These are phyloP conservation scores for Tiliacea aurago DNA, from an alignment of 2,888 invertebrate species.

Conservation along the genomic window DNA sequence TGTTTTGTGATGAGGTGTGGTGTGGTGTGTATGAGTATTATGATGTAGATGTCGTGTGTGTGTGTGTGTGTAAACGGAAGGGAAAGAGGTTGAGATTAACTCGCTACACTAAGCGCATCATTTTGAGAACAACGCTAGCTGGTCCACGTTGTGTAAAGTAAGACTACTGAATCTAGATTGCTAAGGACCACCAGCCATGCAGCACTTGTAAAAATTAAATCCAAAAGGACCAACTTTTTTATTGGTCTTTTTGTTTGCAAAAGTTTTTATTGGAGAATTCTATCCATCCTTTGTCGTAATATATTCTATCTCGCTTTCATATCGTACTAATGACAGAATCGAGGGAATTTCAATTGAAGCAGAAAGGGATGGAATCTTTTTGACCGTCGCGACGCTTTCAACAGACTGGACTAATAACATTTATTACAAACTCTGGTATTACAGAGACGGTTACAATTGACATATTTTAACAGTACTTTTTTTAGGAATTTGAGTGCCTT, in stretches of 20 bases:
- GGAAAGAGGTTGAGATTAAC: no score
- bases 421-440: constrained; percentile 39
- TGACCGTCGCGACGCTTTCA: constrained; percentile 37
- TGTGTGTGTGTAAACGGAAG: no score
- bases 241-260: constrained; percentile 50
- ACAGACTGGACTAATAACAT: constrained; percentile 37
- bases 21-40: no score
- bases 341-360: constrained; percentile 49
- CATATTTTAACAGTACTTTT: constrained; percentile 22
- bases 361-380: constrained; percentile 50
- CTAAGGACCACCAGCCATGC: background rate
- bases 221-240: constrained; percentile 45
- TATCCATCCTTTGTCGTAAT: constrained; percentile 37
- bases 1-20: no score
- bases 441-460: constrained; percentile 16
- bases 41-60: no score
- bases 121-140: no score
- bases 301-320: constrained; percentile 53
- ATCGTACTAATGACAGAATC: constrained; percentile 50
- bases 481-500: background rate
- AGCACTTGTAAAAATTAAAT: constrained; percentile 57
- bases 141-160: background rate
- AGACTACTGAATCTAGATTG: background rate
- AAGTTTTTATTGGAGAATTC: constrained; percentile 54
- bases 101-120: no score